A percentile compares a stretch with the other conserved stretches of the same genome.
Evolutionary conservation across 2,797 vertebrate genomes (phyloP).

Genomic region (Microchirus variegatus): DNA sequence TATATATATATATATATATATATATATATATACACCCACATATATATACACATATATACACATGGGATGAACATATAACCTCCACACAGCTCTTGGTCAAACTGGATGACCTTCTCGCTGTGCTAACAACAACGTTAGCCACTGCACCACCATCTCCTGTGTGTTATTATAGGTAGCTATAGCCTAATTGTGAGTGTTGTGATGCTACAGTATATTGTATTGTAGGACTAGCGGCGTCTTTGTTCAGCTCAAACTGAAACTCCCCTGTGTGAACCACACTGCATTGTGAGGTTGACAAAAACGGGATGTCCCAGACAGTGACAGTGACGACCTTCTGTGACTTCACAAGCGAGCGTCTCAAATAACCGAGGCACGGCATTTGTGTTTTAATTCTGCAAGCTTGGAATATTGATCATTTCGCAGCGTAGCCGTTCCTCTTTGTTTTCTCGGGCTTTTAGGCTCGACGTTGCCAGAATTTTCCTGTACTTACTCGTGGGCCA

Average conservation of each 20-base stretch:
- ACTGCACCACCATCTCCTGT: no score
- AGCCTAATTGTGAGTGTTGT: no score
- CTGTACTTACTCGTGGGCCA: slow-evolving; percentile 16
- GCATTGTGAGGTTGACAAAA: background rate
- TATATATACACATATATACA: no score
- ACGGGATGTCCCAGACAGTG: background rate
- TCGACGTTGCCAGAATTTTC: slow-evolving; percentile 2
- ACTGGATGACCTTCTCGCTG: no score
- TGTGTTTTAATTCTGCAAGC: slow-evolving; percentile 33
- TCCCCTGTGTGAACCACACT: slow-evolving; percentile 3
- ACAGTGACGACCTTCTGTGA: background rate
- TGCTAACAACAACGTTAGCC: no score
- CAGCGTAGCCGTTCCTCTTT: background rate
- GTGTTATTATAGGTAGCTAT: no score
- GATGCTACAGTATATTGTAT: no score
- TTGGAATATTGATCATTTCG: slow-evolving; percentile 39
- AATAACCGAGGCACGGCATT: slow-evolving; percentile 8
- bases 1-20: no score
- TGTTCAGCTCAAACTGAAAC: background rate
- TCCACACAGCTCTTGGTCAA: no score
- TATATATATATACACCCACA: no score
- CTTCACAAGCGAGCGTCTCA: background rate
- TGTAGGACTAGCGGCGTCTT: no score
- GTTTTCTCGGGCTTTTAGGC: background rate
- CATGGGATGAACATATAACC: no score